Base-by-base conservation (phyloP, 2,113 vertebrate genomes). In the Platichthys stellatus region DNA sequence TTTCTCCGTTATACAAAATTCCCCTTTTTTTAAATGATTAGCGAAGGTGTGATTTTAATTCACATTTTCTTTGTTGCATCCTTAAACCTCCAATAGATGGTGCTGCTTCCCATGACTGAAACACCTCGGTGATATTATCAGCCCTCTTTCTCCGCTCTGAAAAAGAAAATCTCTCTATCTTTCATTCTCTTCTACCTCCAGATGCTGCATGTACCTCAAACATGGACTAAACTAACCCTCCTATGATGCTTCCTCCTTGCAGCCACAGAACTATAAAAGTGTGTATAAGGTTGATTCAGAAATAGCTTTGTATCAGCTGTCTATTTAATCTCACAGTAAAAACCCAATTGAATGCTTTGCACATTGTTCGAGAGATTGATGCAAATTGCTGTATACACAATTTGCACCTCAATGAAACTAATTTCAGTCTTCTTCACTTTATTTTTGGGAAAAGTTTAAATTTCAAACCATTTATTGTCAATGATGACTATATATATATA, bases 31-130 rank as follows among this genome's bases (percentile, higher is more conserved):
- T 69, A 38, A 43, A 63, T 53, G 59, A 71, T 58, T 20, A 62
- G n/a, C 2, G 28, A 80, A 59, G 18, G 40, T 47, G 15, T 31
- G 14, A 63, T 12, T 76, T 69, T 15, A 49, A 53, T 63, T 35
- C 11, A 17, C 40, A 21, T 60, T 35, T 45, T 75, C 38, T 56
- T 59, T 66, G 58, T 38, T 40, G 45, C 51, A 21, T 78, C 5
- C 56, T 21, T 9, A 4, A 28, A 11, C 17, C 3, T 61, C 89
- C 94, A 69, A 84, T 78, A 94, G 94, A 93, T 92, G 93, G 92
- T 45, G 91, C 87, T 91, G 83, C 90, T 86, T 71, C 12, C 92
- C 92, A 89, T 38, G 69, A 62, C 64, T 90, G 81, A 43, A 66
- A 58, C 11, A 12, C 10, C 59, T 60, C 57, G 2, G 53, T 2